phyloP scores from a whole-genome alignment of 2,113 vertebrate species.

The Penelope pileata region DNA sequence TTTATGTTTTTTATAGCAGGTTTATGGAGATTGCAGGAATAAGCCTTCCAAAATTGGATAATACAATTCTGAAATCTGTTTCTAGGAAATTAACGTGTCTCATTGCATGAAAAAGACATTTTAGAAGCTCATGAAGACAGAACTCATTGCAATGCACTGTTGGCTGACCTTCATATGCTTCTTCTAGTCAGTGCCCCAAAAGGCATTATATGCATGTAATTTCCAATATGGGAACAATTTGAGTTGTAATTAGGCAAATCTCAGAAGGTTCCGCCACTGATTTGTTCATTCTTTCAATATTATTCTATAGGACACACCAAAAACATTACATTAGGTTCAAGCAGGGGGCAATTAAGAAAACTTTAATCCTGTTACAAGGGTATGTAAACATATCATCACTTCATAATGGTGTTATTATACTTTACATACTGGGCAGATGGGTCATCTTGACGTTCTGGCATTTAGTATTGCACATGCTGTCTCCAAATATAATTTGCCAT shows the following conservation, averaged over 20 bases:
- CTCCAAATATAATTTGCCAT: slow-evolving; percentile 21
- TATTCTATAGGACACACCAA: slow-evolving; percentile 81
- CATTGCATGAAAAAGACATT: slow-evolving; percentile 76
- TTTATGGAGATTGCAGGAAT: slow-evolving; percentile 74
- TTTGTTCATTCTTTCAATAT: slow-evolving; percentile 84
- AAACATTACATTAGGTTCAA: slow-evolving; percentile 79
- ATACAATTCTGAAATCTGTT: slow-evolving; percentile 81
- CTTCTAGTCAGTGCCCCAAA: slow-evolving; percentile 82
- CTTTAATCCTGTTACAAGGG: slow-evolving; percentile 71
- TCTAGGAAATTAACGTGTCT: slow-evolving; percentile 80
- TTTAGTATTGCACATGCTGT: slow-evolving; percentile 11
- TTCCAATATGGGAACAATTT: slow-evolving; percentile 92
- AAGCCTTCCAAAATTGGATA: slow-evolving; percentile 79
- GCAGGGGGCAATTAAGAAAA: slow-evolving; percentile 77
- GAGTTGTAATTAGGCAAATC: slow-evolving; percentile 87
- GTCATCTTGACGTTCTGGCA: slow-evolving; percentile 49
- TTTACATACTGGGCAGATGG: slow-evolving; percentile 68
- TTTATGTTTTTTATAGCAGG: slow-evolving; percentile 64
- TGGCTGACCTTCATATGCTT: slow-evolving; percentile 84
- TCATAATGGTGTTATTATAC: slow-evolving; percentile 56
- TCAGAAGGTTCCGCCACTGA: slow-evolving; percentile 86
- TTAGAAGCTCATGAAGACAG: slow-evolving; percentile 76
- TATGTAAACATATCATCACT: slow-evolving; percentile 69
- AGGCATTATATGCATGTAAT: slow-evolving; percentile 85
- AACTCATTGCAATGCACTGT: slow-evolving; percentile 71